Evolutionary conservation across 1,140 invertebrate species (phyloP), one percentile per base, ranked within the genome.

Genomic region (Hypothenemus hampei): DNA sequence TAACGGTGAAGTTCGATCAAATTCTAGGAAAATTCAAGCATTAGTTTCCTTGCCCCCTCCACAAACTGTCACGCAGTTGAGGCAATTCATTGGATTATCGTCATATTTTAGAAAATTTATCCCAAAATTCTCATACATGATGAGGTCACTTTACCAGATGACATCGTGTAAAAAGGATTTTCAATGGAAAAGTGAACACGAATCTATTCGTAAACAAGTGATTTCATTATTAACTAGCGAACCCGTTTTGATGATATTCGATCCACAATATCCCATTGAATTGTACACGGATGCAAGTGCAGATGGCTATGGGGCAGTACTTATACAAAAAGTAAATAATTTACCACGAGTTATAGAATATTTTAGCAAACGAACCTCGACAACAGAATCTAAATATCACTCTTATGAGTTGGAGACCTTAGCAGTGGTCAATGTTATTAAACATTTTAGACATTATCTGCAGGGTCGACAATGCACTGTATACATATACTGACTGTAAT

Each of bases 51-150:
- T 7, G 20, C 13, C 46, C 10, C 15, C 15, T 7, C 68, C 68
- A 6, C 55, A 39, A 19, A 66, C 61, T 40, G 51, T 62, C 16
- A 59, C 66, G 20, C 40, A 66, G 20, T 23, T 77, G 3, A 45
- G 68, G 36, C 48, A 51, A 39, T 74, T 77, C 41, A 35, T 74
- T 2, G 73, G 76, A 15, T 50, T 77, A 10, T 43, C 53, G 3
- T 58, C 59, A 16, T 66, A 62, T 41, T 69, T 69, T 37, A 24
- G 65, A 16, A 60, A 65, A 19, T 68, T 65, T 35, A 48, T 66
- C 3, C 36, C 36, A 24, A 37, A 61, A 16, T 68, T 63, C 49
- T 60, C 63, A 0, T 36, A 31, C 0, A 61, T 62, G 19, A 55
- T 58, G 1, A 57, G 26, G 18, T 59, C 60, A 3, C 20, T 69